Evolutionary conservation across 2,113 vertebrate species (phyloP).

Genomic region (Mustela lutreola): DNA sequence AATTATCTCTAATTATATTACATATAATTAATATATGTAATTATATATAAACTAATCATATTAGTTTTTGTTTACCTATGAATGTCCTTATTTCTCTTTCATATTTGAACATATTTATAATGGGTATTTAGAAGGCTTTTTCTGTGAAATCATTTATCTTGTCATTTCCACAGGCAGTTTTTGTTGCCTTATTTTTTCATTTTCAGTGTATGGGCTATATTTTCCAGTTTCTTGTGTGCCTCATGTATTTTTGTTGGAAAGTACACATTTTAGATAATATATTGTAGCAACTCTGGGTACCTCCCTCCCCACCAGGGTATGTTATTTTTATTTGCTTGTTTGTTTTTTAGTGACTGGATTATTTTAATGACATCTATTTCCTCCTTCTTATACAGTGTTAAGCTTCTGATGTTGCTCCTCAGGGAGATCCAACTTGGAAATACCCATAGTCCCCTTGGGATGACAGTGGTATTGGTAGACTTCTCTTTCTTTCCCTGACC

Average conservation of each 20-base stretch:
- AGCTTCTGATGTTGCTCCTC: neutral
- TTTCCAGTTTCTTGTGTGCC: neutral
- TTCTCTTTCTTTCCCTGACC: neutral
- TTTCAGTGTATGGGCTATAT: neutral
- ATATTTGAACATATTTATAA: neutral
- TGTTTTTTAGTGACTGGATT: neutral
- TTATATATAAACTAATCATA: neutral
- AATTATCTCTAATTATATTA: neutral
- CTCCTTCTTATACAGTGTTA: neutral
- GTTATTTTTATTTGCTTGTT: neutral
- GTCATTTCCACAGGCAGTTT: neutral
- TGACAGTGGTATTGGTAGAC: no score
- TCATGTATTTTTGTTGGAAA: neutral
- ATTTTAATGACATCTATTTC: neutral
- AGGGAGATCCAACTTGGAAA: neutral
- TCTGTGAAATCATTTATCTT: neutral
- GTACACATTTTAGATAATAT: neutral
- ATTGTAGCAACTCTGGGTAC: neutral
- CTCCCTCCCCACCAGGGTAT: neutral
- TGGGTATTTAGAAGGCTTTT: slow-evolving; percentile 10
- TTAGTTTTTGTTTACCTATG: slow-evolving; percentile 19
- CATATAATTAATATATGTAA: neutral
- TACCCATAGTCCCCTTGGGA: neutral
- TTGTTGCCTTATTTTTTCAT: neutral
- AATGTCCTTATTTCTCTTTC: slow-evolving; percentile 34